Evolutionary conservation across 2,888 invertebrate species (phyloP).

Genomic region (Drosophila picticornis): DNA sequence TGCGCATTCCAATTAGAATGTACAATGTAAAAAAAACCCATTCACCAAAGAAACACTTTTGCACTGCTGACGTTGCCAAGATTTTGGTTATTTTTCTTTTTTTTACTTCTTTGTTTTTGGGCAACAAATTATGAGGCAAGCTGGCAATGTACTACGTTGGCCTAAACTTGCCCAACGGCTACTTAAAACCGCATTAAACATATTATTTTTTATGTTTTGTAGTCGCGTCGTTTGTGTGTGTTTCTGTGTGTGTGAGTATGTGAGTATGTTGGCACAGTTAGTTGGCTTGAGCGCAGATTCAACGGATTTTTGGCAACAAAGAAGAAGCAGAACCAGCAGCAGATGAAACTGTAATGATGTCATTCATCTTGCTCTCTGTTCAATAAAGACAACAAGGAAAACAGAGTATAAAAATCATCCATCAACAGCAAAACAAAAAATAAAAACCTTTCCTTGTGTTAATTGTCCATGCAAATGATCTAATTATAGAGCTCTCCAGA

Average conservation of each 20-base stretch:
- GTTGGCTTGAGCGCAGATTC: conserved; percentile 28
- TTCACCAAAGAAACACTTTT: conserved; percentile 26
- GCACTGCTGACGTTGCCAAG: conserved; percentile 50
- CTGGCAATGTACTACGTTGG: conserved; percentile 43
- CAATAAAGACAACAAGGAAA: conserved; percentile 40
- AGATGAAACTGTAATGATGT: conserved; percentile 65
- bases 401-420: conserved; percentile 5
- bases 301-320: conserved; percentile 42
- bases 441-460: conserved; percentile 42
- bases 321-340: conserved; percentile 32
- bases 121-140: conserved; percentile 31
- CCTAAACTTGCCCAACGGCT: conserved; percentile 44
- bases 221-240: conserved; percentile 3
- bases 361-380: conserved; percentile 70
- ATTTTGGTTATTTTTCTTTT: conserved; percentile 3
- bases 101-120: conserved; percentile 18
- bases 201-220: conserved; percentile 11
- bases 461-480: conserved; percentile 54
- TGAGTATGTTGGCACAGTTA: conserved; percentile 61
- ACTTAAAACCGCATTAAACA: conserved; percentile 66
- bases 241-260: conserved; percentile 6
- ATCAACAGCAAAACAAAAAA: conserved; percentile 6
- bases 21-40: conserved; percentile 13
- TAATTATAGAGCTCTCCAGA: conserved; percentile 27
- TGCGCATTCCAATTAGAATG: conserved; percentile 51